phyloP scores from a whole-genome alignment of 2,797 vertebrate species.

The Darevskia nairensis region DNA sequence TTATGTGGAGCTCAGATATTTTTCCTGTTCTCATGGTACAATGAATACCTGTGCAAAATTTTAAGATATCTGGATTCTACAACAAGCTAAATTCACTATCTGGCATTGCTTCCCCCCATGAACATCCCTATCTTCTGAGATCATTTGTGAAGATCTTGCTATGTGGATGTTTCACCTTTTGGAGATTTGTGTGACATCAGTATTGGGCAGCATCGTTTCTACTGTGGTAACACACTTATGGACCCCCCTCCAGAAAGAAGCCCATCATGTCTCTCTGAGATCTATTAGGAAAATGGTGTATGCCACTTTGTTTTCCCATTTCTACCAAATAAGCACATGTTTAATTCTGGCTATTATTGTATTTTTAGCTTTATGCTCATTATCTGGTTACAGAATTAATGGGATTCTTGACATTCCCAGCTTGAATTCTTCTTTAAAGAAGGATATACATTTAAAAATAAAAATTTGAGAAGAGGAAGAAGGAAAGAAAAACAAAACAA shows the following conservation, averaged over 20 bases:
- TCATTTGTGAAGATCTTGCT: background rate
- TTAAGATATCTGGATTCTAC: background rate
- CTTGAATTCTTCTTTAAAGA: too few relatives aligned
- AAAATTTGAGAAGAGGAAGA: too few relatives aligned
- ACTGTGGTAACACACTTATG: background rate
- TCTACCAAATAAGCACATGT: too few relatives aligned
- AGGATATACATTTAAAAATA: too few relatives aligned
- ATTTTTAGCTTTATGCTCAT: too few relatives aligned
- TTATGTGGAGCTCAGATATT: background rate
- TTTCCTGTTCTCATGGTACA: background rate
- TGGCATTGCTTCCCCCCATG: background rate
- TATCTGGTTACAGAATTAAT: too few relatives aligned
- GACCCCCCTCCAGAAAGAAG: background rate
- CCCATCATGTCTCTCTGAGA: background rate
- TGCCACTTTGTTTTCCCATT: too few relatives aligned
- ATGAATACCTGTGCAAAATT: background rate
- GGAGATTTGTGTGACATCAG: background rate
- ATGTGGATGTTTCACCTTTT: background rate
- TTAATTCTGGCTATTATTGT: too few relatives aligned
- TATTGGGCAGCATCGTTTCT: background rate
- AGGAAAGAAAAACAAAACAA: too few relatives aligned
- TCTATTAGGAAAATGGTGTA: background rate
- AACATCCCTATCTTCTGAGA: background rate
- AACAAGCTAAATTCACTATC: background rate
- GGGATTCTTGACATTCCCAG: too few relatives aligned